A percentile compares a stretch with the other conserved stretches of the same genome.
phyloP scores from a whole-genome alignment of 1,140 invertebrate genomes.

The Lepidostoma basale region DNA sequence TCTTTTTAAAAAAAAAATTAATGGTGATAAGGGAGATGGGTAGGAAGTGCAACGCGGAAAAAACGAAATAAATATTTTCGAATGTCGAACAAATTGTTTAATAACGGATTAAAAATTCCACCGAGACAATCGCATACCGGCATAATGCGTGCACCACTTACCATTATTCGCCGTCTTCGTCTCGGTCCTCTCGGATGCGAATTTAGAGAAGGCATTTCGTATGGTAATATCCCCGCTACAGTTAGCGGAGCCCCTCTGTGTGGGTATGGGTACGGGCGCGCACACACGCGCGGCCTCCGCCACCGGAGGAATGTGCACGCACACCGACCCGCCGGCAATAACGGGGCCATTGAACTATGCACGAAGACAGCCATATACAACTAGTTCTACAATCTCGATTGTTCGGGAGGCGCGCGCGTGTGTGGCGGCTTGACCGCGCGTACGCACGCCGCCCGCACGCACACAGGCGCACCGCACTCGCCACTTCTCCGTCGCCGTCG shows the following conservation, averaged over 20 bases:
- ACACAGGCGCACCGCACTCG: background rate
- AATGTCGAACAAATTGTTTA: too few species aligned
- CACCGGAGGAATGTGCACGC: conserved; percentile 27
- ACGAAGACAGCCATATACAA: conserved; percentile 27
- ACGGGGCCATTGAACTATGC: conserved; percentile 32
- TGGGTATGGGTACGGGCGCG: background rate
- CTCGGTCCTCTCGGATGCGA: background rate
- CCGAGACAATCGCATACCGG: too few species aligned
- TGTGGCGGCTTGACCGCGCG: background rate
- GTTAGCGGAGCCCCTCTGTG: background rate
- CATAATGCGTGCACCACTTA: too few species aligned
- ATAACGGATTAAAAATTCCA: too few species aligned
- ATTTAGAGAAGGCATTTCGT: background rate
- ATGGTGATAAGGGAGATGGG: too few species aligned
- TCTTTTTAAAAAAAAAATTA: too few species aligned
- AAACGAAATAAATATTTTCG: too few species aligned
- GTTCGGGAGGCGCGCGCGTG: background rate
- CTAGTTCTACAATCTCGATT: conserved; percentile 26
- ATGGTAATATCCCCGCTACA: conserved; percentile 7
- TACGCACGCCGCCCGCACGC: conserved; percentile 9
- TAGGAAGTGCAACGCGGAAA: too few species aligned
- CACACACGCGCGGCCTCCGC: background rate
- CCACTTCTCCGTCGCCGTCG: background rate
- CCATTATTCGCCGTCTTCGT: too few species aligned
- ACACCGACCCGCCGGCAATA: conserved; percentile 29